phyloP scores from a whole-genome alignment of 1,140 invertebrate genomes.

The Trissolcus basalis region DNA sequence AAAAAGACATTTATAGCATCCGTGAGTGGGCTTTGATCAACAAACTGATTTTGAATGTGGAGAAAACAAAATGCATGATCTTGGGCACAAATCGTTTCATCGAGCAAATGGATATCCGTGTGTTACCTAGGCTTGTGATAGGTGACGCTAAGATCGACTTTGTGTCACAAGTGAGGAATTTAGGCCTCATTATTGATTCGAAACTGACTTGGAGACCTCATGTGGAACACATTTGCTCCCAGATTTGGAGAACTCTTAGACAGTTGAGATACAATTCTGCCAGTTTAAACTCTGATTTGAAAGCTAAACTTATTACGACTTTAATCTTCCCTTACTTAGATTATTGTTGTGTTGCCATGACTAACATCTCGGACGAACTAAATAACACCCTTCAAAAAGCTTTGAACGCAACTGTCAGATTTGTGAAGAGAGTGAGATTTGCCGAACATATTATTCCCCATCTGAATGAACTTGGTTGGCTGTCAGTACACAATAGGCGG shows the following conservation, averaged over 20 bases:
- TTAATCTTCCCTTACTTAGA: background rate
- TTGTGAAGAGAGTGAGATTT: background rate
- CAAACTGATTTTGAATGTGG: background rate
- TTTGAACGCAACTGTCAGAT: background rate
- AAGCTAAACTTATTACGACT: background rate
- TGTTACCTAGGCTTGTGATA: background rate
- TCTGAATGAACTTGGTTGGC: background rate
- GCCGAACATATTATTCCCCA: background rate
- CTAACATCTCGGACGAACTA: background rate
- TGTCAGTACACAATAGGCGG: background rate
- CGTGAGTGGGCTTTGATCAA: background rate
- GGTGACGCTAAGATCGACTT: background rate
- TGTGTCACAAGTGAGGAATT: background rate
- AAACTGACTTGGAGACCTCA: constrained; percentile 2
- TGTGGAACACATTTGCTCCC: background rate
- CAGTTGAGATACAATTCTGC: background rate
- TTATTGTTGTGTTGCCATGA: background rate
- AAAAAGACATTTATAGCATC: background rate
- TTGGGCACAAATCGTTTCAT: background rate
- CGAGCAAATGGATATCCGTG: background rate
- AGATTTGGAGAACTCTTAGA: background rate
- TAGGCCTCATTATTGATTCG: background rate
- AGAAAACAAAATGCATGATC: background rate
- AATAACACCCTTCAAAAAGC: background rate
- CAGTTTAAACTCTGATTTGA: background rate